phyloP scores from a whole-genome alignment of 2,888 invertebrate species.

The Nemurella pictetii region DNA sequence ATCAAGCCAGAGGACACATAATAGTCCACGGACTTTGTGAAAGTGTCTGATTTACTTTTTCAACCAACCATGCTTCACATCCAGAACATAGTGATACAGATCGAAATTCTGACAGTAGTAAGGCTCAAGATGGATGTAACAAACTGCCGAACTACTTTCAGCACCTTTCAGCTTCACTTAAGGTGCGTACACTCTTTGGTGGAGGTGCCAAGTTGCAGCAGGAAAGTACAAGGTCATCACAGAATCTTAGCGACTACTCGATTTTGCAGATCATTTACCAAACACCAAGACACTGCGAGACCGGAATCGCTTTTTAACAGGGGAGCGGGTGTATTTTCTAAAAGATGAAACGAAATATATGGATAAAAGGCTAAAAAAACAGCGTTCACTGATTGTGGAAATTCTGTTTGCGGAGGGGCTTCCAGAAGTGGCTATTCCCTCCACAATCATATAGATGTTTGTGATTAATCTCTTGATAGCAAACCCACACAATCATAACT shows the following conservation, averaged over 20 bases:
- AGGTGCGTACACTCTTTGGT: not conserved
- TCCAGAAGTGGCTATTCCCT: not conserved
- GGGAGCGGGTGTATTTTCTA: not conserved
- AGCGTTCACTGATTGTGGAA: not conserved
- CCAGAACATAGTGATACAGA: not conserved
- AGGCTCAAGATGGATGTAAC: no score
- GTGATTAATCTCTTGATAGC: not conserved
- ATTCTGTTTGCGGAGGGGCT: not conserved
- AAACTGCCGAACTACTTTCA: no score
- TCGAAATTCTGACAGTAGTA: no score
- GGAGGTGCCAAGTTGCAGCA: not conserved
- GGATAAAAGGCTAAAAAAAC: no score
- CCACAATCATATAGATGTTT: not conserved
- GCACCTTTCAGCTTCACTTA: not conserved
- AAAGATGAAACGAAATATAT: not conserved
- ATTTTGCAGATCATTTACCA: not conserved
- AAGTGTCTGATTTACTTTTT: not conserved
- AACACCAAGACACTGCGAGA: not conserved
- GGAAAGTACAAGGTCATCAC: not conserved
- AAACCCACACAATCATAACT: not conserved
- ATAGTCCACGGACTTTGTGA: not conserved
- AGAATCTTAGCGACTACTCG: not conserved
- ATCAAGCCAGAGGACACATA: not conserved
- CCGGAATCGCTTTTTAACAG: not conserved
- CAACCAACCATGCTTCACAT: not conserved